Evolutionary conservation across 2,888 invertebrate species (phyloP).

Genomic region (Drosophila neonasuta): DNA sequence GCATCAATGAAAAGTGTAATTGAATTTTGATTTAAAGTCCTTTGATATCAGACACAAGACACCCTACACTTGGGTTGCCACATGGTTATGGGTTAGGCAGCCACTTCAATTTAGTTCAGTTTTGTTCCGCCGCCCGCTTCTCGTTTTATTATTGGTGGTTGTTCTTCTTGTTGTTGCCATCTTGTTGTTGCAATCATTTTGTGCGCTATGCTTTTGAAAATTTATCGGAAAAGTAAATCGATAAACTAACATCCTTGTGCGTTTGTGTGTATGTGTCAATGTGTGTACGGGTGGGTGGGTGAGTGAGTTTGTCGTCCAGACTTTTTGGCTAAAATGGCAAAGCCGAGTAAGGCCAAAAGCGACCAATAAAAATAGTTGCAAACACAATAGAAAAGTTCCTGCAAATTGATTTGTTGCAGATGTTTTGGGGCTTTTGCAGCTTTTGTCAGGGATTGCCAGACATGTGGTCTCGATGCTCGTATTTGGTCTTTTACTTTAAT

Average conservation of each 20-base stretch:
- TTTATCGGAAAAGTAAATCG: constrained; percentile 66
- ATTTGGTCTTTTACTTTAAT: constrained; percentile 58
- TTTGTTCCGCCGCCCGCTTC: constrained; percentile 2
- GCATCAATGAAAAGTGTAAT: constrained; percentile 74
- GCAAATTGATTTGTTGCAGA: constrained; percentile 76
- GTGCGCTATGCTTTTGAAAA: constrained; percentile 42
- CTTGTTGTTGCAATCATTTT: constrained; percentile 26
- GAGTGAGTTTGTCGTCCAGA: constrained; percentile 13
- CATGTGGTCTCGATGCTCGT: constrained; percentile 40
- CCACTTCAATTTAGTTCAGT: constrained; percentile 45
- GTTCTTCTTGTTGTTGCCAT: constrained; percentile 6
- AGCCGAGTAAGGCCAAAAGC: constrained; percentile 35
- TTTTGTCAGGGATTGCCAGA: constrained; percentile 48
- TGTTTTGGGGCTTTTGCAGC: constrained; percentile 50
- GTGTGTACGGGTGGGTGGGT: constrained; percentile 1
- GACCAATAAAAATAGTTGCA: constrained; percentile 66
- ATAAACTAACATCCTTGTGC: constrained; percentile 43
- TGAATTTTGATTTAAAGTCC: constrained; percentile 80
- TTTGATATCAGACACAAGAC: constrained; percentile 75
- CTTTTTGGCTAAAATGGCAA: constrained; percentile 25
- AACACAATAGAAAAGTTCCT: constrained; percentile 67
- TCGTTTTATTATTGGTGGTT: background rate
- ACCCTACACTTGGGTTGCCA: constrained; percentile 31
- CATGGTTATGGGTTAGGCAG: constrained; percentile 32
- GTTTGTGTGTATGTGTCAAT: background rate